These are phyloP conservation scores for Synchiropus splendidus DNA, from an alignment of 2,113 vertebrate genomes.

Conservation along the genomic window DNA sequence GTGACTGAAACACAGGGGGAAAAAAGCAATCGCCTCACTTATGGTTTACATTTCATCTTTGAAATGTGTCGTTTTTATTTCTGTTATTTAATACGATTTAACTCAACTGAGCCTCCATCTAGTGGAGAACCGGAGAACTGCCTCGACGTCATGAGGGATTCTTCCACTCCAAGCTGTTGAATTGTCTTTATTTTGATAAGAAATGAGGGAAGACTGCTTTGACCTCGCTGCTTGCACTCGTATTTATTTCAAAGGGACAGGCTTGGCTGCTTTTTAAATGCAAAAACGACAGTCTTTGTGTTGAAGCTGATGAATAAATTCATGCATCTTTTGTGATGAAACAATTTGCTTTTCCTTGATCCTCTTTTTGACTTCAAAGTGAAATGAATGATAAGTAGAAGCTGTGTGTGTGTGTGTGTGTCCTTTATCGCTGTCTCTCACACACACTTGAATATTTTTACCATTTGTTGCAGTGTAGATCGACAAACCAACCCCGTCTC, in stretches of 20 bases:
- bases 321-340: conserved; percentile 26
- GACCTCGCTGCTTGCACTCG: conserved; percentile 22
- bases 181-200: conserved; percentile 22
- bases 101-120: conserved; percentile 26
- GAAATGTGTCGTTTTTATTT: too few species aligned
- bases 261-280: conserved; percentile 24
- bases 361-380: conserved; percentile 37
- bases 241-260: conserved; percentile 17
- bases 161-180: conserved; percentile 31
- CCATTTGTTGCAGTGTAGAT: conserved; percentile 20
- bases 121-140: conserved; percentile 22
- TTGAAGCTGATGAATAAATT: conserved; percentile 27
- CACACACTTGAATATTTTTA: conserved; percentile 39
- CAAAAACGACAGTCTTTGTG: conserved; percentile 18
- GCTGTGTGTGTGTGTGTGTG: too few species aligned
- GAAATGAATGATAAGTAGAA: conserved; percentile 5
- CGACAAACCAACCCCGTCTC: conserved; percentile 44
- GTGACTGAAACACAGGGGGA: too few species aligned
- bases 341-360: conserved; percentile 18
- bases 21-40: too few species aligned
- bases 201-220: conserved; percentile 14
- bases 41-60: neutral
- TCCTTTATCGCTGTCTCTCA: conserved; percentile 1
- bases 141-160: conserved; percentile 30
- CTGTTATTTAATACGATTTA: too few species aligned